These are phyloP conservation scores for Sphaeridia pumilis DNA, from an alignment of 2,888 invertebrate species.

Conservation along the genomic window DNA sequence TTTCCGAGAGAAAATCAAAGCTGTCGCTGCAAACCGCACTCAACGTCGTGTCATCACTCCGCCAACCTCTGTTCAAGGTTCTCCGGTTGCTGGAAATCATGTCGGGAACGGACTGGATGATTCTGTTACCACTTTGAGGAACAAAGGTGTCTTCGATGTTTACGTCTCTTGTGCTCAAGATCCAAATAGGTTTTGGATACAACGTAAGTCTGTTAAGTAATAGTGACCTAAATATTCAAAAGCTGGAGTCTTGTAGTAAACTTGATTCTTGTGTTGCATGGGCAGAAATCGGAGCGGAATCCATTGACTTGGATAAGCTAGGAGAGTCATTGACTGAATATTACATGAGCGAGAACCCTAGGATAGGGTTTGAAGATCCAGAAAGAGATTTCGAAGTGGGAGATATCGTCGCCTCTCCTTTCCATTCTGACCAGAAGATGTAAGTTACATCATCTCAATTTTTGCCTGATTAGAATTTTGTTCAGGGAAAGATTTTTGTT, in stretches of 20 bases:
- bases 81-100: neutral
- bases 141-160: conserved; percentile 60
- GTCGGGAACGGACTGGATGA: neutral
- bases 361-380: conserved; percentile 26
- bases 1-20: conserved; percentile 41
- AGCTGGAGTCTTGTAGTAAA: neutral
- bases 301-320: conserved; percentile 63
- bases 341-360: conserved; percentile 54
- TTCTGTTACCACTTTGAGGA: conserved; percentile 12
- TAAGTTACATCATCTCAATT: conserved; percentile 11
- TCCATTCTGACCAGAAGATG: conserved; percentile 58
- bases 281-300: conserved; percentile 52
- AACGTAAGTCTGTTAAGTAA: conserved; percentile 44
- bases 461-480: too few species aligned
- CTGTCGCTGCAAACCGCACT: conserved; percentile 18
- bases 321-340: conserved; percentile 72
- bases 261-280: conserved; percentile 13
- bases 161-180: conserved; percentile 75
- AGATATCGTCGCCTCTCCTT: conserved; percentile 73
- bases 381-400: conserved; percentile 49
- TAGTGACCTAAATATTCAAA: neutral
- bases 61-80: neutral
- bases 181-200: conserved; percentile 74
- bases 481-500: too few species aligned
- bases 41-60: conserved; percentile 7